These are phyloP conservation scores for Scaptodrosophila lebanonensis DNA, from an alignment of 1,140 invertebrate genomes.

Conservation along the genomic window DNA sequence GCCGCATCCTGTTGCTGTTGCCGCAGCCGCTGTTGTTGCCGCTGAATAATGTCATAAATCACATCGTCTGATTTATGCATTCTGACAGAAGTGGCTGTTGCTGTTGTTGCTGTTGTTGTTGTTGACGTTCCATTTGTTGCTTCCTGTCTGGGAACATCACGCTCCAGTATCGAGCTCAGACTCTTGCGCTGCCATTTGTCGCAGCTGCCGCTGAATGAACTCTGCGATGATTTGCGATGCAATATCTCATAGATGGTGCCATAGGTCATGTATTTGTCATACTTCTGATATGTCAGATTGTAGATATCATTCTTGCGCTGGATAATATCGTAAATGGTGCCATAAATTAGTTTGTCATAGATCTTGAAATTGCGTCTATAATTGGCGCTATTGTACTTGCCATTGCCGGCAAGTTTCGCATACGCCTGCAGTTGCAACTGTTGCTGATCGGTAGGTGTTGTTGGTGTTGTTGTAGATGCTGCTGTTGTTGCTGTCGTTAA, in stretches of 20 bases:
- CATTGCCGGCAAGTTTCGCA: not conserved
- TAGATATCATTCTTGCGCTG: slow-evolving; percentile 76
- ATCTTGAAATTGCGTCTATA: slow-evolving; percentile 72
- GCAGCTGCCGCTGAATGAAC: slow-evolving; percentile 12
- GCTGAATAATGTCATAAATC: slow-evolving; percentile 68
- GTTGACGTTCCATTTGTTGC: not conserved
- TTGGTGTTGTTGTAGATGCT: slow-evolving; percentile 31
- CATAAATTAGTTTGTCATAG: slow-evolving; percentile 73
- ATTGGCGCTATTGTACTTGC: slow-evolving; percentile 15
- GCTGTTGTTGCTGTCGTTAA: slow-evolving; percentile 38
- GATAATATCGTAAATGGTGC: slow-evolving; percentile 76
- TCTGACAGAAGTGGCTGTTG: slow-evolving; percentile 17
- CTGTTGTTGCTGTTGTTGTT: slow-evolving; percentile 12
- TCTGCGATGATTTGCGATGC: slow-evolving; percentile 56
- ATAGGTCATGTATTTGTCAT: slow-evolving; percentile 77
- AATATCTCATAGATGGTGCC: slow-evolving; percentile 77
- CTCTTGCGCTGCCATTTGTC: slow-evolving; percentile 67
- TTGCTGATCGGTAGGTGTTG: slow-evolving; percentile 7
- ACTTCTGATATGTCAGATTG: slow-evolving; percentile 67
- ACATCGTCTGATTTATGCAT: slow-evolving; percentile 42
- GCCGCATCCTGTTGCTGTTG: slow-evolving; percentile 12
- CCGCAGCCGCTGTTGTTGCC: not conserved
- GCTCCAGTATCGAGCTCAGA: slow-evolving; percentile 59
- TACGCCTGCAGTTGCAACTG: slow-evolving; percentile 6
- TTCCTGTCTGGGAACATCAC: slow-evolving; percentile 10